Conservation (phyloP, 92 coral and sea anemone genomes). For the Porites divaricata region DNA sequence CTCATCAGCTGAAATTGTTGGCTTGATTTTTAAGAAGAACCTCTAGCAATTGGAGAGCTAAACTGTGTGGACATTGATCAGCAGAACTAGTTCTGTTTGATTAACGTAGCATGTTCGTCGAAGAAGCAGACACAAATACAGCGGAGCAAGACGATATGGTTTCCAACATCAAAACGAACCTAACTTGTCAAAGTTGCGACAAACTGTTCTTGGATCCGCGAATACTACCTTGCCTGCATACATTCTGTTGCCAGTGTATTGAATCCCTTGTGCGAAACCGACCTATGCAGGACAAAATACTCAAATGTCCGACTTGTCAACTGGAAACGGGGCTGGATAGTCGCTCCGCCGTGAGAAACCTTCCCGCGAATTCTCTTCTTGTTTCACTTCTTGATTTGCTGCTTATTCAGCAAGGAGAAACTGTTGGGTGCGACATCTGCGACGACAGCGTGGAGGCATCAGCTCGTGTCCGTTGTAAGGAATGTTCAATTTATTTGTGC, state of each 20-base stretch:
- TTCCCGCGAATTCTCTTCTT: conserved; percentile 66
- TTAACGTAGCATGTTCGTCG: not conserved
- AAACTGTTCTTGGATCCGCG: conserved; percentile 58
- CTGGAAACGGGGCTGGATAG: conserved; percentile 42
- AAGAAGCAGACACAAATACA: not conserved
- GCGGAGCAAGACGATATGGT: conserved; percentile 35
- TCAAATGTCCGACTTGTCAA: conserved; percentile 60
- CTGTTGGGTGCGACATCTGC: conserved; percentile 62
- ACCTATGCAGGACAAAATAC: conserved; percentile 23
- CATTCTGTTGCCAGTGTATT: conserved; percentile 67
- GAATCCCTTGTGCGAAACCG: conserved; percentile 52
- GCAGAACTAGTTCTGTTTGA: not conserved
- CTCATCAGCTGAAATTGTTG: no score
- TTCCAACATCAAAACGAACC: conserved; percentile 51
- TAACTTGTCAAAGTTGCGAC: conserved; percentile 56
- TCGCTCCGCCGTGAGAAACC: conserved; percentile 40
- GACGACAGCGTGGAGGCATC: conserved; percentile 50
- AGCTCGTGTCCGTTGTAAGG: conserved; percentile 63
- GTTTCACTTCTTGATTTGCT: conserved; percentile 62
- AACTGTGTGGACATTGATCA: not conserved
- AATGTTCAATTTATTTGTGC: conserved; percentile 68
- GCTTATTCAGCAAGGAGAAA: conserved; percentile 54
- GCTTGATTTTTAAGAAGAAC: no score
- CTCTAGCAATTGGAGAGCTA: no score
- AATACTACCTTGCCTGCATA: conserved; percentile 68